These are phyloP conservation scores for Drosophila differens DNA, from an alignment of 2,888 invertebrate genomes.

Conservation along the genomic window DNA sequence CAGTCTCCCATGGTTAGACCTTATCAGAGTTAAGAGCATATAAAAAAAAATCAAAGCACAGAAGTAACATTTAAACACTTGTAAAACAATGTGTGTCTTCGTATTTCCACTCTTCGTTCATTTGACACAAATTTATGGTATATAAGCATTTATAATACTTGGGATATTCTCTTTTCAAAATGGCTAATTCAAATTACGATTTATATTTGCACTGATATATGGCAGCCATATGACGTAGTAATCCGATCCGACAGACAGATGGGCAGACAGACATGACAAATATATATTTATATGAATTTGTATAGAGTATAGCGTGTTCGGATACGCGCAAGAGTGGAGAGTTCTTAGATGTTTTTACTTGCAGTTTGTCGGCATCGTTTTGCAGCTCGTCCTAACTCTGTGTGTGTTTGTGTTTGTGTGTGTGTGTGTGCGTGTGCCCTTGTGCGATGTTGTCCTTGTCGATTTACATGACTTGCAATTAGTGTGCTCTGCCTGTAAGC, in stretches of 20 bases:
- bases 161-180: no score
- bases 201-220: no score
- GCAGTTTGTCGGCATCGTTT: slow-evolving; percentile 51
- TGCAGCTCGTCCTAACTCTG: slow-evolving; percentile 60
- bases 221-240: no score
- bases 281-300: not conserved
- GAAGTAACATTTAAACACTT: not conserved
- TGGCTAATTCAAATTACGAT: no score
- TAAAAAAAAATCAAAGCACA: no score
- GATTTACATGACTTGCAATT: slow-evolving; percentile 79
- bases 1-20: not conserved
- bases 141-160: no score
- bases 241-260: no score
- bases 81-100: not conserved
- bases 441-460: slow-evolving; percentile 66
- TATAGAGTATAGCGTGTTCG: slow-evolving; percentile 1
- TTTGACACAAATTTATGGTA: not conserved
- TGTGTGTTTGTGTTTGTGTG: slow-evolving; percentile 2
- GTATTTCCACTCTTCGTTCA: not conserved
- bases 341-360: slow-evolving; percentile 44
- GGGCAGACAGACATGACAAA: not conserved
- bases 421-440: slow-evolving; percentile 19
- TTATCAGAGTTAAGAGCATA: not conserved
- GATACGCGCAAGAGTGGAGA: not conserved
- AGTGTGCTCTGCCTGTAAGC: slow-evolving; percentile 69